phyloP scores from a whole-genome alignment of 37 sponge, comb jelly and placozoan species.

The Halichondria panicea region DNA sequence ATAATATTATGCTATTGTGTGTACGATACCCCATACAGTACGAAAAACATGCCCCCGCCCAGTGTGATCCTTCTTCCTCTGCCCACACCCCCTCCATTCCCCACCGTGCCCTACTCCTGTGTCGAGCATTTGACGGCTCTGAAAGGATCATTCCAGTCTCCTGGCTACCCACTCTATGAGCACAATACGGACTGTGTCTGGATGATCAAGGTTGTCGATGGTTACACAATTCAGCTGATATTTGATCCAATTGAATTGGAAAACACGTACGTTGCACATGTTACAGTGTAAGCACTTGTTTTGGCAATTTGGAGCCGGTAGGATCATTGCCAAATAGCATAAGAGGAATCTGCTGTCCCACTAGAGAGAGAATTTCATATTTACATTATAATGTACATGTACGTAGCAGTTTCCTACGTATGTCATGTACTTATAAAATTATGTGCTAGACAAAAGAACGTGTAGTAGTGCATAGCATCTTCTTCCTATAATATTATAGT shows the following conservation, averaged over 20 bases:
- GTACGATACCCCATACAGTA: constrained; percentile 1
- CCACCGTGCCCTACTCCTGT: too few relatives aligned
- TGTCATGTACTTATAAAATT: too few relatives aligned
- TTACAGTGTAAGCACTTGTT: too few relatives aligned
- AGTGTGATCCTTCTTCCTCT: not conserved
- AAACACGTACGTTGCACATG: constrained; percentile 28
- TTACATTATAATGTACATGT: too few relatives aligned
- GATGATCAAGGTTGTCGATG: constrained; percentile 23
- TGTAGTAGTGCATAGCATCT: too few relatives aligned
- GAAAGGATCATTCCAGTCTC: constrained; percentile 32
- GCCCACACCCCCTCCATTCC: constrained; percentile 9
- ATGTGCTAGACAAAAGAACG: too few relatives aligned
- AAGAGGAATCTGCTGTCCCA: too few relatives aligned
- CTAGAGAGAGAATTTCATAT: too few relatives aligned
- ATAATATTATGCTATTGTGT: not conserved
- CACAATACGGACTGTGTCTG: constrained; percentile 43
- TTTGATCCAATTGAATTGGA: constrained; percentile 13
- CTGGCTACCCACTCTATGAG: constrained; percentile 27
- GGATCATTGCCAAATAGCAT: too few relatives aligned
- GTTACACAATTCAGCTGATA: constrained; percentile 9
- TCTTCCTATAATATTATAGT: too few relatives aligned
- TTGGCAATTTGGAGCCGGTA: too few relatives aligned
- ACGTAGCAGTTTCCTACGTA: too few relatives aligned
- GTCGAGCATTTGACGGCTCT: constrained; percentile 15
- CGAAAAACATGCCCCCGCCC: not conserved